phyloP scores from a whole-genome alignment of 2,888 invertebrate genomes.

The Limnephilus auricula region DNA sequence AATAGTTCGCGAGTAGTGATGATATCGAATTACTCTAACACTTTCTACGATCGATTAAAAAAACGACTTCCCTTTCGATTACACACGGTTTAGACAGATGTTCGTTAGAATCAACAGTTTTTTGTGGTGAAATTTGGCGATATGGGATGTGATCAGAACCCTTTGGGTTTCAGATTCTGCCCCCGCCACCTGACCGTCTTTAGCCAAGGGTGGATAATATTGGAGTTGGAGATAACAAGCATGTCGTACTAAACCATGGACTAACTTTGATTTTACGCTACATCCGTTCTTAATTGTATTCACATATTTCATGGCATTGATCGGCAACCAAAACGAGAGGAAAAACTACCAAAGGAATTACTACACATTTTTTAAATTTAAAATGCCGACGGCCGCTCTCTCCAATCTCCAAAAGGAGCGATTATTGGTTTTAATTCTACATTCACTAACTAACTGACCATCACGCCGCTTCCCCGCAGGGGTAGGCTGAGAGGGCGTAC shows the following conservation, averaged over 20 bases:
- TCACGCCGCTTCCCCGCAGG: too few species aligned
- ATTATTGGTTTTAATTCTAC: background rate
- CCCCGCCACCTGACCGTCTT: conserved; percentile 45
- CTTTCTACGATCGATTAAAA: conserved; percentile 28
- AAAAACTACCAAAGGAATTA: background rate
- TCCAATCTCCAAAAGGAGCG: background rate
- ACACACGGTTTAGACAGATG: conserved; percentile 16
- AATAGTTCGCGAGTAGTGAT: background rate
- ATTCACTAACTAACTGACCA: too few species aligned
- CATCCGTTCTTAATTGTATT: conserved; percentile 53
- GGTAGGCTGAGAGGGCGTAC: too few species aligned
- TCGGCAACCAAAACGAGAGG: background rate
- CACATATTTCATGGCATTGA: background rate
- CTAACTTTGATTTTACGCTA: conserved; percentile 52
- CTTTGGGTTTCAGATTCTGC: conserved; percentile 32
- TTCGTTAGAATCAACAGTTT: conserved; percentile 22
- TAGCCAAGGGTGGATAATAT: background rate
- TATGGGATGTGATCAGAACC: conserved; percentile 15
- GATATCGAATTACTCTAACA: background rate
- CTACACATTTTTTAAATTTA: too few species aligned
- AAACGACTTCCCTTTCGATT: conserved; percentile 50
- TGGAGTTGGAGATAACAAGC: background rate
- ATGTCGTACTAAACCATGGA: conserved; percentile 7
- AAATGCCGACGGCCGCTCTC: too few species aligned
- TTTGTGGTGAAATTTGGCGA: conserved; percentile 39